phyloP scores from a whole-genome alignment of 2,113 vertebrate genomes.

The Archocentrus centrarchus region DNA sequence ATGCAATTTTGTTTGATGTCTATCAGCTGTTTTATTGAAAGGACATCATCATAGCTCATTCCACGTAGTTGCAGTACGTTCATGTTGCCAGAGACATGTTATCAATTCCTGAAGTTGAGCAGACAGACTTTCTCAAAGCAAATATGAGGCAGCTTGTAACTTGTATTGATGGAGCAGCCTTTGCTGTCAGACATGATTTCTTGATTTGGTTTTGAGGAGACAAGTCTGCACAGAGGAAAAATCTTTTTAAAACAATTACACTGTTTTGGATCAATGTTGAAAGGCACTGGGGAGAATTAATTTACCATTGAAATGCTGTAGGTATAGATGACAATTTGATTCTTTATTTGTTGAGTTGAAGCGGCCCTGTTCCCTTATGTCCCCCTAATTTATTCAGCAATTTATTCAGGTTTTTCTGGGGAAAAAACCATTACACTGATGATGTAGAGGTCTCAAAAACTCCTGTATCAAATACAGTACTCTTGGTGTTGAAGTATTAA shows the following conservation, averaged over 20 bases:
- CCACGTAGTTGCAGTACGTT: not conserved
- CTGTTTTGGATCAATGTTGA: slow-evolving; percentile 11
- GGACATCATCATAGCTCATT: fast-evolving
- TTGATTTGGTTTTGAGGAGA: not conserved
- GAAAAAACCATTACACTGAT: too few relatives aligned
- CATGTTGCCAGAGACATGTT: not conserved
- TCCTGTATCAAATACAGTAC: too few relatives aligned
- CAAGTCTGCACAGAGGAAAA: not conserved
- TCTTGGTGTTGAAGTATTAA: too few relatives aligned
- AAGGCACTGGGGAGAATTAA: not conserved
- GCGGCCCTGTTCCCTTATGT: not conserved
- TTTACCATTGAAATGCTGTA: not conserved
- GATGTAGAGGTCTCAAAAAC: too few relatives aligned
- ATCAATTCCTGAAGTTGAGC: not conserved
- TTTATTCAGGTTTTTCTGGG: too few relatives aligned
- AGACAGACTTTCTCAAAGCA: not conserved
- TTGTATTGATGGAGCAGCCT: not conserved
- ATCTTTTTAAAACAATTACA: not conserved
- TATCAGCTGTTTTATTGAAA: not conserved
- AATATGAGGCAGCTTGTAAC: not conserved
- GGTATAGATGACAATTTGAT: not conserved
- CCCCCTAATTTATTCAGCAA: too few relatives aligned
- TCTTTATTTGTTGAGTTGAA: not conserved
- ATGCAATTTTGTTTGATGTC: not conserved
- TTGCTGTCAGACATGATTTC: not conserved